Base-by-base conservation (phyloP, 1,140 invertebrate species). In the Drosophila persimilis region DNA sequence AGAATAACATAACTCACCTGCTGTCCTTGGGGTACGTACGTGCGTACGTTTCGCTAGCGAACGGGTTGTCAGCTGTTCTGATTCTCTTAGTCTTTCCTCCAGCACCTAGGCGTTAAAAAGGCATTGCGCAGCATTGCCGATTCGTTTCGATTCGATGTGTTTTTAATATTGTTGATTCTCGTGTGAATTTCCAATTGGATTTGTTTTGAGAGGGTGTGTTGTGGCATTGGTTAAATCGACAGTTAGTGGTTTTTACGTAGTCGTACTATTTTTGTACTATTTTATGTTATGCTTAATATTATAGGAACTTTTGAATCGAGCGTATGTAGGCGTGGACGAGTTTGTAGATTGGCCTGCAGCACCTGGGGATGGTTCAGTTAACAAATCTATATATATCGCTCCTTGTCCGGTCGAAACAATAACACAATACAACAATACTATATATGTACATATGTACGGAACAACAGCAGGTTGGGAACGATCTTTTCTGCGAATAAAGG, bases 221-320 rank as follows among this genome's bases (percentile, higher is more conserved):
- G 35, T 41, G 17, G 35, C 51, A 22, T 48, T 53, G 11, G 11
- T 48, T 35, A 24, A 43, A 46, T 56, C 31, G 15, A 31, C 64
- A 35, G 35, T 60, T 64, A 39, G 26, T 56, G 46, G 31, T 31
- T 60, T 39, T 44, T 55, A 60, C 13, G 59, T 47, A 50, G 22
- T 17, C 47, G 56, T 58, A 43, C 60, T 63, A 41, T 64, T 73
- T 88, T 85, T 78, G 70, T 88, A 78, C 83, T 75, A 31, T 64
- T 67, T 72, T 69, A 57, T 52, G 43, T 56, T 65, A 57, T 31
- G 15, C 52, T 66, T 73, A 77, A 73, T 72, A 54, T 80, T 85
- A 86, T 88, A 86, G 83, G 83, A 86, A 88, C 83, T 86, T 83
- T 57, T 73, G 9, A 75, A 70, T 75, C 74, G 62, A 74, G 47